Base-by-base conservation (phyloP, 2,888 invertebrate genomes). In the Phyllotreta striolata region DNA sequence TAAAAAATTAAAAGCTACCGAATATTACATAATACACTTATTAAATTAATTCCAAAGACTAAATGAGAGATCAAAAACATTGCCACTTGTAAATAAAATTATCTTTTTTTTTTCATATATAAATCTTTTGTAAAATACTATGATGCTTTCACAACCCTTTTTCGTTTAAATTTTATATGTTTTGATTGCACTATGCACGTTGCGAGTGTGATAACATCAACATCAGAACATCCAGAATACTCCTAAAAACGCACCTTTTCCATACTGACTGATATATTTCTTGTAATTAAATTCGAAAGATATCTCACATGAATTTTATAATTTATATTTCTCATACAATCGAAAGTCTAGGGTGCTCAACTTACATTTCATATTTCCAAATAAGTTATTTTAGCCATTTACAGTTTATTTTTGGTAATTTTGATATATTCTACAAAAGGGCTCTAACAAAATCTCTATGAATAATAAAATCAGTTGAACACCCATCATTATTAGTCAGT, bases 1-100 rank as follows among this genome's bases (percentile, higher is more conserved):
- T 60, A 64, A 60, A 62, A 67, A 70, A 68, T 63, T 66, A 65
- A 68, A 71, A 71, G 69, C 69, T 71, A 71, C 69, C 69, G 63
- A 70, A 69, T 64, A 71, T 68, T 69, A 66, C 66, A 64, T 64
- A 64, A 65, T 65, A 68, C 64, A 65, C 63, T 62, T 71, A 68
- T 66, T 62, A 65, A 69, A 69, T 60, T 64, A 66, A 66, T 66
- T 69, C 69, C 59, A 66, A 47, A 64, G 66, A 70, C 66, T 71
- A 69, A 69, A 76, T 76, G 73, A 78, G 79, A 80, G 80, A 80
- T 80, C 79, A 80, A 80, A 77, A 77, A 74, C 78, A 80, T 80
- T 80, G 80, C 80, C 80, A 79, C 80, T 76, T 78, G 76, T 78
- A 75, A 52, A 41, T 41, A 41, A 41, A n/a, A 41, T 1, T 41